These are phyloP conservation scores for Lamprotornis superbus DNA, from an alignment of 2,113 vertebrate genomes.

Conservation along the genomic window DNA sequence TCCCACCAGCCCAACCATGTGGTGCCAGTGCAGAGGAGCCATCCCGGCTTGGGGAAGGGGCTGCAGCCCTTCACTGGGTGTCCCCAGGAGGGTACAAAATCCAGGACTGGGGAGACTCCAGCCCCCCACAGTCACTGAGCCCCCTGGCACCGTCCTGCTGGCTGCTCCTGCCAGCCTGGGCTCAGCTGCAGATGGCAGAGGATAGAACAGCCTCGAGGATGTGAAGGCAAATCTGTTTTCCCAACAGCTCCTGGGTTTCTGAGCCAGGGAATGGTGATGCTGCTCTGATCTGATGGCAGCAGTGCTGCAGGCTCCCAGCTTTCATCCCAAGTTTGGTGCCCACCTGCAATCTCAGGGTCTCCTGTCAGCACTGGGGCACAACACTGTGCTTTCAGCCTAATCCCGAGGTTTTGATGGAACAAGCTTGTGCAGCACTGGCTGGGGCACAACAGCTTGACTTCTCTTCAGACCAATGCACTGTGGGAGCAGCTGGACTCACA, in stretches of 20 bases:
- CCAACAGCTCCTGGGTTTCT: neutral
- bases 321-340: neutral
- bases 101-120: neutral
- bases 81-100: neutral
- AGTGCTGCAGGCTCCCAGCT: neutral
- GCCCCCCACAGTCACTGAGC: accelerated
- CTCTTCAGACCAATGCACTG: accelerated
- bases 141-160: neutral
- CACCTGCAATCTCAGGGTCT: accelerated
- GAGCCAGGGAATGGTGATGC: neutral
- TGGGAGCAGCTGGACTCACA: neutral
- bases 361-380: accelerated
- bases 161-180: neutral
- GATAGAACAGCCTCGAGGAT: neutral
- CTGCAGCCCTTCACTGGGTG: neutral
- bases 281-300: neutral
- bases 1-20: neutral
- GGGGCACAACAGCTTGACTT: neutral
- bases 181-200: neutral
- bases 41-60: neutral
- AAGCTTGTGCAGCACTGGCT: neutral
- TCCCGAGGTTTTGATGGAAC: neutral
- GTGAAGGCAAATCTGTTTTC: neutral
- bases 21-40: too few relatives aligned
- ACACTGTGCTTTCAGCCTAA: neutral